Base-by-base conservation (phyloP, 2,113 vertebrate genomes). In the Agapornis roseicollis region DNA sequence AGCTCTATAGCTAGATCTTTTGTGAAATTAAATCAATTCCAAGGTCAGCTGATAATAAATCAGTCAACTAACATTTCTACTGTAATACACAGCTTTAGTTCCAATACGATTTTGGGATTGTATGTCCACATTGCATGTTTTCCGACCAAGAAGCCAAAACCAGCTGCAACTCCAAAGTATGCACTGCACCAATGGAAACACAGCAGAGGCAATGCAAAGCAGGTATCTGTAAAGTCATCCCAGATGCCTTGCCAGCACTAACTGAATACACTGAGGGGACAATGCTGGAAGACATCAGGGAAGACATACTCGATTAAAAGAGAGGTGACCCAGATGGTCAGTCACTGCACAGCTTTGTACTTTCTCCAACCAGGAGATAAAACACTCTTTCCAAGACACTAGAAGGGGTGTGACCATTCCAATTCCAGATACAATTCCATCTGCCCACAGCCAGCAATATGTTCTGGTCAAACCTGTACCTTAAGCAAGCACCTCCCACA, bases 331-430 rank as follows among this genome's bases (percentile, higher is more conserved):
- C 18, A 65, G 13, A 50, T 37, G 14, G 31, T 58, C 11, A 16
- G 8, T 11, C 33, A 20, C 49, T 17, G 22, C 42, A 37, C 17
- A 61, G 52, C 50, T 65, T 25, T 25, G 27, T 24, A 52, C 29
- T 17, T 41, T 22, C 24, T 56, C 33, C 42, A 53, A 47, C 3
- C 29, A 42, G 31, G 16, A 73, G 42, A 52, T 31, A 69, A 69
- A 64, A 9, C 7, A 39, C 25, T 28, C 15, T 10, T 61, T 28
- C 16, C 42, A 58, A 37, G n/a, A 33, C 78, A 56, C 28, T 22
- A 35, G 70, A 44, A 70, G 10, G 0, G 0, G 6, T 24, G 41
- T 31, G 69, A 70, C 29, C 9, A 0, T 72, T 60, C 60, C 5
- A 10, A 49, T 33, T 65, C 37, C 1, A 1, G 33, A 50, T 3